A percentile compares a stretch with the other conserved stretches of the same genome.
These are phyloP conservation scores for Hyalella azteca DNA, from an alignment of 2,888 invertebrate species.

Conservation along the genomic window DNA sequence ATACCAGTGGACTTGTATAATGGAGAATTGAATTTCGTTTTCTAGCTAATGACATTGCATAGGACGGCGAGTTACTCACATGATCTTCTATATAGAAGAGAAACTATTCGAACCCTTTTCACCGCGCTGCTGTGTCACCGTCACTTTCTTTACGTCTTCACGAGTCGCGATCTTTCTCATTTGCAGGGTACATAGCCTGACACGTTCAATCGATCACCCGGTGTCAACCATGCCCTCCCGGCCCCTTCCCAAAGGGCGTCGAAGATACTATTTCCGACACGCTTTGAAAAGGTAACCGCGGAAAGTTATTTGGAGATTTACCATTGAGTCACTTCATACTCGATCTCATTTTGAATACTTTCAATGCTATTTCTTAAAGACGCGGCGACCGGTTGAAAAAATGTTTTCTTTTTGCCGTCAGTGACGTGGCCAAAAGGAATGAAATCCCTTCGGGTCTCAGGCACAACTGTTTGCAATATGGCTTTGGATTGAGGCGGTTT, in stretches of 20 bases:
- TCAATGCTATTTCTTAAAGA: background rate
- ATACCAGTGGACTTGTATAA: too few species aligned
- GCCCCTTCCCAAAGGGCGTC: background rate
- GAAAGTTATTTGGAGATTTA: background rate
- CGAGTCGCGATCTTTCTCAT: constrained; percentile 29
- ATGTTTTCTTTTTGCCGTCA: background rate
- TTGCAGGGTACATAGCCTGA: constrained; percentile 29
- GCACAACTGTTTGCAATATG: constrained; percentile 37
- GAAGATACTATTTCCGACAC: background rate
- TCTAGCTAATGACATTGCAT: too few species aligned
- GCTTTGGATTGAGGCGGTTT: constrained; percentile 30
- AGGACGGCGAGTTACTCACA: too few species aligned
- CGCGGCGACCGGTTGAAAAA: background rate
- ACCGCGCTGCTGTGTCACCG: constrained; percentile 8
- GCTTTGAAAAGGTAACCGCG: background rate
- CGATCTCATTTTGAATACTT: background rate
- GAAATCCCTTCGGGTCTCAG: constrained; percentile 20
- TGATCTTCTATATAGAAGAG: background rate
- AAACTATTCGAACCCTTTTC: background rate
- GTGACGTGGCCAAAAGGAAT: constrained; percentile 8
- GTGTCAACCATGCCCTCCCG: constrained; percentile 1
- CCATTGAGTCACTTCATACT: background rate
- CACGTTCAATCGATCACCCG: constrained; percentile 13
- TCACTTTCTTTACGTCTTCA: background rate
- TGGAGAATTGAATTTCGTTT: too few species aligned